phyloP scores from a whole-genome alignment of 2,888 invertebrate genomes.

The Patella depressa region DNA sequence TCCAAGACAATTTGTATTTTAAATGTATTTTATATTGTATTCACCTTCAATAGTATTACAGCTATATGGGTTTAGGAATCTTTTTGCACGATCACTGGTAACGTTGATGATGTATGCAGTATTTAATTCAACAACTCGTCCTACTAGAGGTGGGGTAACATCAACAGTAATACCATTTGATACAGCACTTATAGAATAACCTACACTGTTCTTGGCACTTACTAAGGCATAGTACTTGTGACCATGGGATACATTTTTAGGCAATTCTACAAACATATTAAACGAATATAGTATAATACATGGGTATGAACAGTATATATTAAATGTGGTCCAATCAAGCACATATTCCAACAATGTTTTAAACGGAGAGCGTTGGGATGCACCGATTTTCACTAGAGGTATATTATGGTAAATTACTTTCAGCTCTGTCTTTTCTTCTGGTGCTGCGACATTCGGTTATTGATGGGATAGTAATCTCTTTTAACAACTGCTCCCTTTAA shows the following conservation, averaged over 20 bases:
- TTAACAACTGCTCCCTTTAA: too few relatives aligned
- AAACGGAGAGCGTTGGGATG: too few relatives aligned
- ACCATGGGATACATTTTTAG: slow-evolving; percentile 28
- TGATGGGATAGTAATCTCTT: too few relatives aligned
- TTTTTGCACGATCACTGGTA: slow-evolving; percentile 28
- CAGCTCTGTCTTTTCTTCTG: too few relatives aligned
- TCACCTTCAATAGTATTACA: slow-evolving; percentile 40
- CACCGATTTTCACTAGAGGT: background rate
- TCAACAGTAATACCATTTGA: slow-evolving; percentile 43
- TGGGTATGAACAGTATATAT: too few relatives aligned
- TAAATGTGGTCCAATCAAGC: too few relatives aligned
- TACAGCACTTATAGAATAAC: slow-evolving; percentile 32
- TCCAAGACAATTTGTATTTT: too few relatives aligned
- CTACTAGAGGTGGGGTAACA: slow-evolving; percentile 43
- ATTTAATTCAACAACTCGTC: slow-evolving; percentile 42
- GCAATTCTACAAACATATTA: slow-evolving; percentile 25
- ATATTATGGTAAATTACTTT: slow-evolving; percentile 5
- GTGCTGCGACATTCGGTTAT: too few relatives aligned
- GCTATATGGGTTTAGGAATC: slow-evolving; percentile 30
- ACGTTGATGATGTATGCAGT: slow-evolving; percentile 34
- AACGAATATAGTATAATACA: background rate
- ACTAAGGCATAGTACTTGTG: slow-evolving; percentile 40
- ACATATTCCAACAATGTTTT: too few relatives aligned
- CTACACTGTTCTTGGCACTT: slow-evolving; percentile 42
- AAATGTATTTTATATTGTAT: background rate